Evolutionary conservation across 2,888 invertebrate genomes (phyloP), one percentile per base, ranked within the genome.

Genomic region (Hirtodrosophila alboralis): DNA sequence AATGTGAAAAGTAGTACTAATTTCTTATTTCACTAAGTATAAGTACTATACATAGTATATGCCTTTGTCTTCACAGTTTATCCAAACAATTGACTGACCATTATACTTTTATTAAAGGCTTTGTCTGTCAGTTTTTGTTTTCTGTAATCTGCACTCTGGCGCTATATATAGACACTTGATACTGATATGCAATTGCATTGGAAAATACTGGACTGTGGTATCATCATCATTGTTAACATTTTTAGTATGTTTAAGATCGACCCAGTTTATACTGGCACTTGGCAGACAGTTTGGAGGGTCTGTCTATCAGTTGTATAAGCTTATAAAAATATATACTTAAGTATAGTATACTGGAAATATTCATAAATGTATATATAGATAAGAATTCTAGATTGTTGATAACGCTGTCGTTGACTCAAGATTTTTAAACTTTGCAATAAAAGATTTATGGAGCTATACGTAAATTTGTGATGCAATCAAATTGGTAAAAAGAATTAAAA

Each of bases 251-350:
- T 47, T 58, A 27, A 48, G 28, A 26, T 62, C 67, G 73, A 64
- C 79, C 73, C 75, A 73, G 79, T 73, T 78, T 53, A 51, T 47
- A 62, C 53, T 47, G 53, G 68, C 78, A 57, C 30, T 53, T 68
- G 61, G 51, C 75, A 81, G 78, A 77, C 72, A 58, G 57, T 4
- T 45, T 69, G 75, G 69, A 65, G 49, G 26, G 58, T 53, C 56
- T 51, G 33, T 56, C 66, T 45, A 43, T 58, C 57, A 40, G 54
- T 12, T 36, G 8, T 34, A 27, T 33, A 37, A 8, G 34, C 44
- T 23, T 21, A 27, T 30, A 52, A 41, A 57, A 51, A 48, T 36
- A 28, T 26, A 36, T 12, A 23, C 12, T 2, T 7, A 13, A 18
- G 26, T 21, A 31, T 34, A 7, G 18, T 16, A 30, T 2, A n/a